phyloP scores from a whole-genome alignment of 2,113 vertebrate species.

The human (Homo sapiens) region DNA sequence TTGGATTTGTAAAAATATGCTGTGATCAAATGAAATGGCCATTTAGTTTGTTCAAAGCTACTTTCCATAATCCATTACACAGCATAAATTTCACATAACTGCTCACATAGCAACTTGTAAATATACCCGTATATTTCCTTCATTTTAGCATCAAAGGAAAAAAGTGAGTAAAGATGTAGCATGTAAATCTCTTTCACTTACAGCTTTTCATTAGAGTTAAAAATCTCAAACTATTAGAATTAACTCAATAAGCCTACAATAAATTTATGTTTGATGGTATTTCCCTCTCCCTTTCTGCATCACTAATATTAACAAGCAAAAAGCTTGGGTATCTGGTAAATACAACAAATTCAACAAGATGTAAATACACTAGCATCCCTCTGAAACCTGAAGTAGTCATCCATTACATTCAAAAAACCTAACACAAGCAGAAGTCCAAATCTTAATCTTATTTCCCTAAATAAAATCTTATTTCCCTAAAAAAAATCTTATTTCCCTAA shows the following conservation, averaged over 20 bases:
- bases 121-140: constrained; percentile 47
- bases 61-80: constrained; percentile 66
- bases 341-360: constrained; percentile 9
- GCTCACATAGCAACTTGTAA: constrained; percentile 69
- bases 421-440: constrained; percentile 62
- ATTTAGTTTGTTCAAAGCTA: constrained; percentile 69
- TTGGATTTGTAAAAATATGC: constrained; percentile 50
- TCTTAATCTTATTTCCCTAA: constrained; percentile 46
- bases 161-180: constrained; percentile 60
- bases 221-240: not conserved
- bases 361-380: constrained; percentile 40
- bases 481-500: not conserved
- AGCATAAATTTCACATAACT: constrained; percentile 58
- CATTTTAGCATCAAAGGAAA: constrained; percentile 43
- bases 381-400: constrained; percentile 41
- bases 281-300: not conserved
- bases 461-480: too few relatives aligned
- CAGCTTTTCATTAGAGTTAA: constrained; percentile 13
- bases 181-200: constrained; percentile 29
- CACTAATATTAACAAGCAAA: not conserved
- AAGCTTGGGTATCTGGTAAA: not conserved
- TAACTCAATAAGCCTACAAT: not conserved
- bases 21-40: constrained; percentile 48
- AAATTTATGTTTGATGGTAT: not conserved
- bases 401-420: constrained; percentile 61